A percentile compares a stretch with the other conserved stretches of the same genome.
Evolutionary conservation across 2,888 invertebrate species (phyloP).

Genomic region (Petrolisthes cinctipes): DNA sequence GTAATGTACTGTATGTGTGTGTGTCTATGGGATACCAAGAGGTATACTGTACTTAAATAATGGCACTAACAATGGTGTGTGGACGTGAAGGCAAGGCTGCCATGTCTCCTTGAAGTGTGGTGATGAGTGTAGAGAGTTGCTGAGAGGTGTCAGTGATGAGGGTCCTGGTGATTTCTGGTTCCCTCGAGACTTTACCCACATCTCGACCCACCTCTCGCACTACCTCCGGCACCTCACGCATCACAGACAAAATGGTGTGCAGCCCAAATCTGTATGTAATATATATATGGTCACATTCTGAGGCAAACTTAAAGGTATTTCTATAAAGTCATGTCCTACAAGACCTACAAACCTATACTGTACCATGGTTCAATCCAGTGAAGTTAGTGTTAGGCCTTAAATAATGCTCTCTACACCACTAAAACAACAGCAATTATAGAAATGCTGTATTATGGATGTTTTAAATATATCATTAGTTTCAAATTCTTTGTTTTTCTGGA

Average conservation of each 20-base stretch:
- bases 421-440: too few relatives aligned
- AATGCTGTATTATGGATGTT: too few relatives aligned
- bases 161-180: conserved; percentile 1
- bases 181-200: not conserved
- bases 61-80: not conserved
- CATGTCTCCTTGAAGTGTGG: not conserved
- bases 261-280: conserved; percentile 21
- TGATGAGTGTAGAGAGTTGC: not conserved
- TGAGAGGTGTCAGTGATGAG: conserved; percentile 18
- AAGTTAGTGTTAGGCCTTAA: too few relatives aligned
- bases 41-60: too few relatives aligned
- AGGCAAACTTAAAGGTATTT: not conserved
- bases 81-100: not conserved
- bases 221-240: conserved; percentile 17
- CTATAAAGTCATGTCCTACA: too few relatives aligned
- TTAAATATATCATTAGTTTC: too few relatives aligned
- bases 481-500: too few relatives aligned
- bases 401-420: too few relatives aligned
- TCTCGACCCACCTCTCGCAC: conserved; percentile 20
- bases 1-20: too few relatives aligned
- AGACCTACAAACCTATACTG: not conserved
- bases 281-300: not conserved
- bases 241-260: conserved; percentile 33
- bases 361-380: not conserved
- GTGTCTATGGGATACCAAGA: too few relatives aligned